Conservation (phyloP, 2,888 invertebrate species). For the Fissipunctia ypsillon region DNA sequence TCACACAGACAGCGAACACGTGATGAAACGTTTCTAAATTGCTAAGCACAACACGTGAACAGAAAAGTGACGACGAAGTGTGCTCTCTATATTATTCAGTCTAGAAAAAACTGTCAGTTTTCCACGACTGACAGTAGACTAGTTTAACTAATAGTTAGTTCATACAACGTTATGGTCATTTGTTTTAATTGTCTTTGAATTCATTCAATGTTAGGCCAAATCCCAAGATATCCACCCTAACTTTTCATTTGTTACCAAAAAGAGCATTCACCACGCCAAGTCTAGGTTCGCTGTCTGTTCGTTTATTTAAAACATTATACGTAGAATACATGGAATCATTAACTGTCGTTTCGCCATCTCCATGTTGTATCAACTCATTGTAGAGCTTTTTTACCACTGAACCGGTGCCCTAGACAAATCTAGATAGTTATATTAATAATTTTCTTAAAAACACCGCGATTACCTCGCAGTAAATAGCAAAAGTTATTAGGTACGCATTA, state of each 20-base stretch:
- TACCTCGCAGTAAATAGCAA: slow-evolving; percentile 6
- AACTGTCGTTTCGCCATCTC: slow-evolving; percentile 11
- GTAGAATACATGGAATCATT: slow-evolving; percentile 33
- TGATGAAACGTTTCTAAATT: slow-evolving; percentile 28
- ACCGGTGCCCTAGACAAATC: slow-evolving; percentile 34
- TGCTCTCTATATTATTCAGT: background rate
- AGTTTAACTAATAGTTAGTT: background rate
- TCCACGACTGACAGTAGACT: background rate
- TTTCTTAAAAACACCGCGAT: background rate
- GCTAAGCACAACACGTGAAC: slow-evolving; percentile 6
- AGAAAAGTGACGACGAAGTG: background rate
- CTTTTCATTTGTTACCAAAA: background rate
- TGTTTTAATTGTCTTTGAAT: background rate
- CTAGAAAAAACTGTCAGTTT: background rate
- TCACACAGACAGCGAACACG: slow-evolving; percentile 47
- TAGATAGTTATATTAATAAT: background rate
- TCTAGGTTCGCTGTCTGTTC: slow-evolving; percentile 41
- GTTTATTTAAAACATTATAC: slow-evolving; percentile 2
- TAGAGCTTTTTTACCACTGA: slow-evolving; percentile 48
- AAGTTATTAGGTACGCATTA: slow-evolving; percentile 4
- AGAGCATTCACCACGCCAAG: background rate
- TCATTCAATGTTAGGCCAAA: too few relatives aligned
- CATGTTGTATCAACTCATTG: slow-evolving; percentile 37
- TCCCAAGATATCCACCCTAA: background rate
- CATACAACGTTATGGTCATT: background rate